A percentile compares a stretch with the other conserved stretches of the same genome.
Evolutionary conservation across 2,113 vertebrate genomes (phyloP).

Genomic region (Salvelinus fontinalis): DNA sequence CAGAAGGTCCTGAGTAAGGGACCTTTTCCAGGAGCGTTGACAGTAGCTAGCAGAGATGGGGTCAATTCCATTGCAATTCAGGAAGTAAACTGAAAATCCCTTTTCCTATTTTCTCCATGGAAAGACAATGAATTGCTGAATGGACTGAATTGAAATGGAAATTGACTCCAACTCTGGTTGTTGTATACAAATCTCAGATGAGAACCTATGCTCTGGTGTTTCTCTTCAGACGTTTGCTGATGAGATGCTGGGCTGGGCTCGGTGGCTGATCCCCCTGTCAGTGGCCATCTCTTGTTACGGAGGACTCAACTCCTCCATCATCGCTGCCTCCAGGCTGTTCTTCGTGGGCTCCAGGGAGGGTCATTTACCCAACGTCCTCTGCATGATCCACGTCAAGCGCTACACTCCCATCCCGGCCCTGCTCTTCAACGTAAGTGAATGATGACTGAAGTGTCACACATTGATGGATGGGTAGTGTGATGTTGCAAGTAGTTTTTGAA

Average conservation of each 20-base stretch:
- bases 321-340: slow-evolving; percentile 81
- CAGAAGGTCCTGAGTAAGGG: too few relatives aligned
- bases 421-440: slow-evolving; percentile 75
- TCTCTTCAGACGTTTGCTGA: slow-evolving; percentile 78
- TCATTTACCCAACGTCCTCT: slow-evolving; percentile 76
- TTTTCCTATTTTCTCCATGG: too few relatives aligned
- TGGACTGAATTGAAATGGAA: too few relatives aligned
- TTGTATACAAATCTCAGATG: too few relatives aligned
- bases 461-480: neutral
- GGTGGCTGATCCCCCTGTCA: slow-evolving; percentile 80
- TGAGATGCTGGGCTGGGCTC: slow-evolving; percentile 72
- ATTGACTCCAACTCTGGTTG: too few relatives aligned
- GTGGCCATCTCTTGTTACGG: slow-evolving; percentile 84
- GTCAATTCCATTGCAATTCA: too few relatives aligned
- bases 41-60: too few relatives aligned
- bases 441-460: neutral
- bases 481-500: too few relatives aligned
- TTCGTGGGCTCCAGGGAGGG: slow-evolving; percentile 82
- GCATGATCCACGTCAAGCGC: slow-evolving; percentile 78
- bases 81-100: too few relatives aligned
- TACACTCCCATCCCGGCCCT: slow-evolving; percentile 81
- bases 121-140: too few relatives aligned
- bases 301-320: slow-evolving; percentile 83
- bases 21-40: too few relatives aligned
- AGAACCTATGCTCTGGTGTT: too few relatives aligned